Conservation (phyloP, 2,797 vertebrate species). For the Otus scops region DNA sequence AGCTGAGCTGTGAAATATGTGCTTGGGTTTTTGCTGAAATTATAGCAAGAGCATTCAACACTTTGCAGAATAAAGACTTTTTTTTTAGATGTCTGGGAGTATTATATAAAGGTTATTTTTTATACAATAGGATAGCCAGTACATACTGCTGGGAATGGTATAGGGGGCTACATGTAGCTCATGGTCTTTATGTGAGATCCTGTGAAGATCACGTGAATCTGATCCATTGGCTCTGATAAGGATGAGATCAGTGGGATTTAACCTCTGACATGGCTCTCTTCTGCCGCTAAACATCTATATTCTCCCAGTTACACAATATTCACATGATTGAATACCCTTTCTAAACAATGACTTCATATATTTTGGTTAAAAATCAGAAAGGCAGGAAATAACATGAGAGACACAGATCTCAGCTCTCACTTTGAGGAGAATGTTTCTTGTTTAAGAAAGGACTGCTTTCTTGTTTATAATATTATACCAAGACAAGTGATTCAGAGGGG, state of each 20-base stretch:
- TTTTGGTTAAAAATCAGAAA: constrained; percentile 32
- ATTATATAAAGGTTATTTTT: not conserved
- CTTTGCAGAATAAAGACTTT: not conserved
- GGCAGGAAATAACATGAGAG: constrained; percentile 9
- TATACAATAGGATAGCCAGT: not conserved
- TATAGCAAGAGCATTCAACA: not conserved
- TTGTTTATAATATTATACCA: not conserved
- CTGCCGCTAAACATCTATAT: not conserved
- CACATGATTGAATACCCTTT: not conserved
- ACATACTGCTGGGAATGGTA: not conserved
- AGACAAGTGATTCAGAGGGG: not conserved
- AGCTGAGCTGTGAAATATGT: not conserved
- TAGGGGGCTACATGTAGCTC: not conserved
- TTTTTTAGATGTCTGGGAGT: not conserved
- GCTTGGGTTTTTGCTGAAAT: not conserved
- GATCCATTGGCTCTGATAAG: not conserved
- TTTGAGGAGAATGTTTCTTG: not conserved
- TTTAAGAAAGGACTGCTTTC: not conserved
- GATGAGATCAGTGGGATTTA: not conserved
- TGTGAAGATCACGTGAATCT: not conserved
- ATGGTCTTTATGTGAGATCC: not conserved
- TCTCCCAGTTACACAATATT: not conserved
- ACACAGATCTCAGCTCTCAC: not conserved
- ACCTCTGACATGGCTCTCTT: not conserved
- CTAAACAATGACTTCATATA: not conserved